Evolutionary conservation across 2,797 vertebrate species (phyloP), one percentile per base, ranked within the genome.

Genomic region (Spondyliosoma cantharus): DNA sequence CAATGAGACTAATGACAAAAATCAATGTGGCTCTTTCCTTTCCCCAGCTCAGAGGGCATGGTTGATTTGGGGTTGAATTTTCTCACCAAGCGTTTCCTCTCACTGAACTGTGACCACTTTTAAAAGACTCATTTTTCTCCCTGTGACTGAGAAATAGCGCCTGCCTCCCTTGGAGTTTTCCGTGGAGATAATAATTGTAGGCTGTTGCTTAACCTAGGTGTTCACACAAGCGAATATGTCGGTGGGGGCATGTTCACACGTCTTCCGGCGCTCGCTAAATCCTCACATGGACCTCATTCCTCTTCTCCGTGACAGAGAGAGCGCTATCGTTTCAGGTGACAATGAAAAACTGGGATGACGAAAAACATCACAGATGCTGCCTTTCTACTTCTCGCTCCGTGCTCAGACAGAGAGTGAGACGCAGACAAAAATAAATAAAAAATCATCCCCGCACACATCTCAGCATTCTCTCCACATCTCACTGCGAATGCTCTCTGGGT

Each of bases 381-480:
- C 43, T 77, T 76, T 37, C 67, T 50, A 42, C 57, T 81, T 67
- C 52, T 86, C 67, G 59, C 61, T 67, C 63, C 15, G 24, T 73
- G 72, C 81, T 79, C 67, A 87, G 63, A 81, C 64, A 83, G 74
- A 83, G 81, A 64, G 42, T 60, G 69, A 84, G 68, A 80, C 64
- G 67, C 29, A 82, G 27, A 74, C 49, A 65, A 70, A 76, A 61
- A 50, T 74, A 16, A 75, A 5, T 37, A 29, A 64, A 59, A 64
- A 74, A 25, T 70, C 57, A 75, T 20, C 42, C 76, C 63, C 64
- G n/a, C 64, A 77, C 80, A 79, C 77, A 80, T 86, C 85, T 90
- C 88, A 89, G 80, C 80, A 92, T 94, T 93, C 87, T 76, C 85
- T 90, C 85, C 88, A 90, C 91, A 91, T 91, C 88, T 87, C 78